A percentile compares a stretch with the other conserved stretches of the same genome.
phyloP scores from a whole-genome alignment of 1,140 invertebrate genomes.

The Drosophila novamexicana region DNA sequence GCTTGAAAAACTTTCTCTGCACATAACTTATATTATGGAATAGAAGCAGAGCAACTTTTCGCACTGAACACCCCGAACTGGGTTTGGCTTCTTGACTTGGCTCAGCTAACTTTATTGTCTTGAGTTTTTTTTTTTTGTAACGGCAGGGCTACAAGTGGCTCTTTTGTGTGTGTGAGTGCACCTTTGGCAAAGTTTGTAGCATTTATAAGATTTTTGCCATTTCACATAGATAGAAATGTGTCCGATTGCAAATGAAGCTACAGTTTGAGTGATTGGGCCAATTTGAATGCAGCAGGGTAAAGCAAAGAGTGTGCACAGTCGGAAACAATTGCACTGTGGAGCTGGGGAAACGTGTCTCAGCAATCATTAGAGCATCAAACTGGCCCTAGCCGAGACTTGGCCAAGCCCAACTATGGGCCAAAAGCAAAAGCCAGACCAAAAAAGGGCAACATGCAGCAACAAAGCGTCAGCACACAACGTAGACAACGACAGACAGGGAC shows the following conservation, averaged over 20 bases:
- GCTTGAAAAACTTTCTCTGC: constrained; percentile 68
- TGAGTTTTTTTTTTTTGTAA: constrained; percentile 43
- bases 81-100: constrained; percentile 21
- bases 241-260: constrained; percentile 62
- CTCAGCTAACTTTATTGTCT: constrained; percentile 55
- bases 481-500: not conserved
- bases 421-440: constrained; percentile 47
- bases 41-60: constrained; percentile 42
- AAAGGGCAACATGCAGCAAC: constrained; percentile 66
- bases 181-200: constrained; percentile 47
- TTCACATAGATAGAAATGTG: constrained; percentile 22
- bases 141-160: constrained; percentile 41
- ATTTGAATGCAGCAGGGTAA: constrained; percentile 46
- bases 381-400: constrained; percentile 17
- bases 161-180: constrained; percentile 40
- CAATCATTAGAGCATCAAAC: constrained; percentile 58
- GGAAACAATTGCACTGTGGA: constrained; percentile 12
- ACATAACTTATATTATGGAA: constrained; percentile 62
- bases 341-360: constrained; percentile 43
- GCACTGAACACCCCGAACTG: constrained; percentile 18
- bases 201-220: constrained; percentile 38
- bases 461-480: constrained; percentile 2
- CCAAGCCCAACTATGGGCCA: constrained; percentile 29
- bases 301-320: constrained; percentile 14
- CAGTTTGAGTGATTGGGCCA: constrained; percentile 68